Evolutionary conservation across 2,888 invertebrate species (phyloP), one percentile per base, ranked within the genome.

Genomic region (Drosophila buzzatii): DNA sequence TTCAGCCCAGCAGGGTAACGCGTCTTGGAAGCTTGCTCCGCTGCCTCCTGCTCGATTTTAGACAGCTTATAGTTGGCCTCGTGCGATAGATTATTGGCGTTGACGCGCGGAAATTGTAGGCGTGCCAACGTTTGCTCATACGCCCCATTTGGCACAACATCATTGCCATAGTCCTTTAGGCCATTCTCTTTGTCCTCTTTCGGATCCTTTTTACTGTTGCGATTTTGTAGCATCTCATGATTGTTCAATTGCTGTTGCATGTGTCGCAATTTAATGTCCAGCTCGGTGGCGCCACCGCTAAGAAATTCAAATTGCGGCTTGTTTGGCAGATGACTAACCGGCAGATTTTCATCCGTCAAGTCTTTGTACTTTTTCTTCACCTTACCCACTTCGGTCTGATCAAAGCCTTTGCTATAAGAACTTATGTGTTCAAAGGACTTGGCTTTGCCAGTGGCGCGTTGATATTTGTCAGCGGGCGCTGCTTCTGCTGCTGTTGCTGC

Each of bases 21-120:
- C 0, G 42, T 4, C 20, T 63, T 70, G 12, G 16, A 31, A 2
- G 60, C 16, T 1, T 58, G 72, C 31, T 92, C 93, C 0, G 88
- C 76, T 0, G 86, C 86, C 18, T 93, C 93, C 73, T 93, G 93
- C 64, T 93, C 93, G 9, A 89, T 73, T 76, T 92, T 93, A 0
- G 93, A 93, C 1, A 93, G 78, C 63, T 93, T 93, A 55, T 93
- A 93, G 77, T 93, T 83, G 45, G 93, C 93, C 73, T 93, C 93
- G 45, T 93, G 92, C 0, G 91, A 90, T 0, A 93, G 78, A 80
- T 93, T 92, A 63, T 92, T 92, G 39, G 86, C 37, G 2, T 37
- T 47, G n/a, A 31, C 16, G 10, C 59, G 73, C 0, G 58, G 37
- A 0, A 70, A 64, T 9, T 79, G 72, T 0, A 85, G 69, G 0